Evolutionary conservation across 1,140 invertebrate genomes (phyloP).

Genomic region (Atta cephalotes): DNA sequence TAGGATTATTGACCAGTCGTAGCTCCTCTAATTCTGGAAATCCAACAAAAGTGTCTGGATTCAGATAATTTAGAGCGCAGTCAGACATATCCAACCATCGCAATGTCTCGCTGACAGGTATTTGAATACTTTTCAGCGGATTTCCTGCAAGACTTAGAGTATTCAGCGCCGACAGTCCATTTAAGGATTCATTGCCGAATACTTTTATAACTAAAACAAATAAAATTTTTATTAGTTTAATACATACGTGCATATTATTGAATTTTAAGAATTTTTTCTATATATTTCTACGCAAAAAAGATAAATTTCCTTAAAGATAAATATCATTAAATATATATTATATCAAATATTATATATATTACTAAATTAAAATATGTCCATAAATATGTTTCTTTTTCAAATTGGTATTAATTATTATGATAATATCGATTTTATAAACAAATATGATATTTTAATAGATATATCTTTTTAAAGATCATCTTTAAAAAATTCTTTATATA

Average conservation of each 20-base stretch:
- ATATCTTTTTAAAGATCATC: neutral
- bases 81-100: conserved; percentile 81
- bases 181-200: conserved; percentile 73
- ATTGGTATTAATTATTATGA: neutral
- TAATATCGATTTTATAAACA: conserved; percentile 7
- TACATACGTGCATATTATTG: neutral
- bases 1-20: conserved; percentile 79
- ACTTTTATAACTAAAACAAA: conserved; percentile 72
- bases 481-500: neutral
- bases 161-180: conserved; percentile 75
- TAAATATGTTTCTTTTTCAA: neutral
- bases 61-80: conserved; percentile 79
- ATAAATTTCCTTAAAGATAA: neutral
- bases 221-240: neutral
- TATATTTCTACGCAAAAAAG: conserved; percentile 51
- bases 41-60: conserved; percentile 76
- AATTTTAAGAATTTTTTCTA: neutral
- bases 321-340: neutral
- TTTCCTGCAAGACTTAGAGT: conserved; percentile 79
- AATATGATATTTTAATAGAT: neutral
- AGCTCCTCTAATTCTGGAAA: conserved; percentile 80
- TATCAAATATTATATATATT: neutral
- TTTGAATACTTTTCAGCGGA: conserved; percentile 78
- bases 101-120: conserved; percentile 76
- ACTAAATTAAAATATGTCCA: neutral